Evolutionary conservation across 2,113 vertebrate species (phyloP), one percentile per base, ranked within the genome.

Genomic region (Tichodroma muraria): DNA sequence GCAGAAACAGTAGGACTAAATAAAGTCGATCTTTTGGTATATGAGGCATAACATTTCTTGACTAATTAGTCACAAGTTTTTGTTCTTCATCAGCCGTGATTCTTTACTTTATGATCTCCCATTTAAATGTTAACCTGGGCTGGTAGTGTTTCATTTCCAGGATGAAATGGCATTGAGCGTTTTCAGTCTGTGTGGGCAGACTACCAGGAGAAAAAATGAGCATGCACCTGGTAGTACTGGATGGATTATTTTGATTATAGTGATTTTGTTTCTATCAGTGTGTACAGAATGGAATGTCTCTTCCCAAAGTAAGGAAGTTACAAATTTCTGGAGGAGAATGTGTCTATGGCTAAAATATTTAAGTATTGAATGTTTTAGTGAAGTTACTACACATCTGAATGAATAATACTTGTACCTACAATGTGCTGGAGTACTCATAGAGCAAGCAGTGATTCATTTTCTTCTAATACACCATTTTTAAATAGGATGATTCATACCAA

Each of bases 401-500:
- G 73, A 79, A 71, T 85, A 69, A 63, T 87, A 52, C 35, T 80
- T 77, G 66, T 90, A 90, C 10, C 13, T 84, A 45, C 72, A 53
- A 33, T 94, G 66, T 94, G 80, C 73, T 94, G 50, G 47, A 80
- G 64, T 80, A 79, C 37, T 78, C 77, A 50, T 45, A 69, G 88
- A 88, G 64, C 82, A 96, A 96, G 87, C 59, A 90, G 47, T 94
- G 87, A 95, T 95, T 84, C 35, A 93, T 88, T 94, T 35, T 84
- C 86, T 95, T 93, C 78, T 94, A 94, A 80, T 57, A 76, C 64
- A 65, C 84, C 45, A 88, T 80, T 91, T 93, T 85, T 93, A 84
- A 92, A 94, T 18, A 70, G 73, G 31, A 79, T 95, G 93, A 96
- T 94, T 95, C 95, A 82, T 85, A 96, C 91, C 80, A 94, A 31